Evolutionary conservation across 2,797 vertebrate species (phyloP), one percentile per base, ranked within the genome.

Genomic region (Sciurus carolinensis): DNA sequence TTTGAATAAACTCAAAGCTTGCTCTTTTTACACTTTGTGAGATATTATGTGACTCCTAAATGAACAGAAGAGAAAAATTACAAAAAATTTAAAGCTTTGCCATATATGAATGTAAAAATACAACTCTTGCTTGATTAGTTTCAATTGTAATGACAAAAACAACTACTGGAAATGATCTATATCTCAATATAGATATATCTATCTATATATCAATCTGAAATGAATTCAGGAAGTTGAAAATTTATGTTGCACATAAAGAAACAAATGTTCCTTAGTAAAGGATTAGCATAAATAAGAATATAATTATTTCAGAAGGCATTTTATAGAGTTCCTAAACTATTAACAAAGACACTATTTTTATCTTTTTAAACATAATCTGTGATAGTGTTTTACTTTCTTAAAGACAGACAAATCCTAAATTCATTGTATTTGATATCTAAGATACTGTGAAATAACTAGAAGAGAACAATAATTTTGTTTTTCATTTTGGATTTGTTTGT

Each of bases 1-100:
- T 42, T 24, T 81, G 1, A 54, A 69, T 87, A 90, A 96, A 79
- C 4, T 81, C 20, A 87, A 91, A 91, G 12, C 10, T 47, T 80
- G 26, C 39, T 90, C 4, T 69, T 82, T 82, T 36, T 26, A 71
- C 0, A 20, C 3, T 72, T 86, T 62, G 44, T 83, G 7, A 1
- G 6, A 2, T 85, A 89, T 54, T 95, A 52, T 91, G 8, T 83
- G 3, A 13, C 52, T 26, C 44, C 39, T 52, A 75, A 72, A 91
- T 59, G 72, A 93, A 73, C 9, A 76, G 1, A 86, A 80, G 3
- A 89, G 1, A 83, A 92, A 47, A 15, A 10, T 24, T 30, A 0
- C 6, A 83, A 73, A 47, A 30, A n/a, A 85, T 92, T n/a, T 4
- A 81, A 59, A 71, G 64, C 9, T 85, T 62, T 13, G 24, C 1